Base-by-base conservation (phyloP, 2,113 vertebrate genomes). In the Oreochromis aureus region DNA sequence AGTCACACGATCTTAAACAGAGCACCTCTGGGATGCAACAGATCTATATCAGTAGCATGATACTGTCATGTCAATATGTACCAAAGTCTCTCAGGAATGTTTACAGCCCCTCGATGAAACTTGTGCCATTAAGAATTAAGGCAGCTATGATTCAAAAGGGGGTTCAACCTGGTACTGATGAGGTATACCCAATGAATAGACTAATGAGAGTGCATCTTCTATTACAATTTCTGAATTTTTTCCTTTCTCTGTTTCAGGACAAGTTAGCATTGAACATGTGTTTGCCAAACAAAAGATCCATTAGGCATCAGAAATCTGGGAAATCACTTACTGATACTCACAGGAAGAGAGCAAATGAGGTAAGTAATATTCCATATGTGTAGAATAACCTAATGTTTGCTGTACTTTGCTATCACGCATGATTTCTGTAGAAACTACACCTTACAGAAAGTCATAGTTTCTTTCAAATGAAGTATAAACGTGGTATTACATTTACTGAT, bases 261-360 rank as follows among this genome's bases (percentile, higher is more conserved):
- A 97, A 97, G 91, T 82, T 94, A 83, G 95, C 96, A 27, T 83
- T 96, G 93, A 93, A 94, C 61, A 83, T 94, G 90, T 97, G 94
- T 90, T 91, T 97, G 63, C 63, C 51, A 10, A 92, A 90, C 71
- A 94, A 95, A 94, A 96, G 97, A 93, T 92, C 83, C 61, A 66
- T 83, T 39, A 87, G 97, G 82, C 95, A 94, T 36, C 87, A 91
- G 16, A 96, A 69, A 78, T 95, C 87, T 89, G 96, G 97, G 24
- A 95, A 96, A 91, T 96, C 93, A 59, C 89, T 97, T 83, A 97
- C 98, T 36, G 89, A 90, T 76, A 91, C 98, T 85, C 92, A 88
- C 66, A 95, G 92, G 89, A 97, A 93, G 92, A 95, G 89, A 80
- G 71, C 94, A 83, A 44, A 73, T 71, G 41, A 82, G 89, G 98